These are phyloP conservation scores for Camelus bactrianus DNA, from an alignment of 2,113 vertebrate genomes.

Conservation along the genomic window DNA sequence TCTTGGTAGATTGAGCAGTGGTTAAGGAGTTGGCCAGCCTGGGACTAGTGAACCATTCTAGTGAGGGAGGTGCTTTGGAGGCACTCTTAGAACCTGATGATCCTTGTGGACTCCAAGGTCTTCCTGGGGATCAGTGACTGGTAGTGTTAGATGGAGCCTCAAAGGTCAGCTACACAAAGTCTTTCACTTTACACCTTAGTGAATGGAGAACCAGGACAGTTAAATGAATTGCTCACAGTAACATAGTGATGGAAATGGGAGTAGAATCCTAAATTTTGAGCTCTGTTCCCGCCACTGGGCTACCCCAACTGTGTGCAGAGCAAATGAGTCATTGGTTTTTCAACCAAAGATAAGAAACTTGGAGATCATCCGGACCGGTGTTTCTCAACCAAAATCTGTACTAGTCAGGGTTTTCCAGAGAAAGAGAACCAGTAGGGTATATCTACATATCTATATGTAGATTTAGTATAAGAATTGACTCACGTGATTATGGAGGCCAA, in stretches of 20 bases:
- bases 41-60: background rate
- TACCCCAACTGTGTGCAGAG: background rate
- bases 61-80: background rate
- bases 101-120: background rate
- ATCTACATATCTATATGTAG: background rate
- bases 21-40: background rate
- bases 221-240: background rate
- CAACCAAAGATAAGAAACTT: background rate
- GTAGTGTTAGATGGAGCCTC: background rate
- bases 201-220: background rate
- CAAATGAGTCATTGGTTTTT: background rate
- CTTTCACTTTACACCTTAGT: background rate
- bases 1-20: background rate
- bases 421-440: background rate
- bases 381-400: background rate
- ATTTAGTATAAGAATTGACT: background rate
- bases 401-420: background rate
- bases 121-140: background rate
- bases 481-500: background rate
- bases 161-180: background rate
- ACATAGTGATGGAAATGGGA: background rate
- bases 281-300: background rate
- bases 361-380: background rate
- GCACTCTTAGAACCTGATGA: background rate
- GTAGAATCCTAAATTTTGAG: background rate